Percentiles rank a stretch among this genome's conserved stretches.
Evolutionary conservation across 2,797 vertebrate genomes (phyloP).

Genomic region (Sparidentex hasta): DNA sequence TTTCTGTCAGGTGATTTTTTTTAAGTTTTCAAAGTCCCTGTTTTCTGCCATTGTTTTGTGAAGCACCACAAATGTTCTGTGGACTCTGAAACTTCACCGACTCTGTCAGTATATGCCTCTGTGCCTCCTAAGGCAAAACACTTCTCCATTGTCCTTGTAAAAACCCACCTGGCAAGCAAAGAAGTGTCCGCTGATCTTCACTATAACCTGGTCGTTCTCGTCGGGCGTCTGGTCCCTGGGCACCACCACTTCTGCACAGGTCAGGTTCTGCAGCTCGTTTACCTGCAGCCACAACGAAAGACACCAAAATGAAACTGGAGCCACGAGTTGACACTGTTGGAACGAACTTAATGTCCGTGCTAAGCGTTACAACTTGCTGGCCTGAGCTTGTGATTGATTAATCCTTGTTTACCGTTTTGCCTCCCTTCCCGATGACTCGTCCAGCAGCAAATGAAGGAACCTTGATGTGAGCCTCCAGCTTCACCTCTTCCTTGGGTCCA

Average conservation of each 20-base stretch:
- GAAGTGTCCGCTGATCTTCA: conserved; percentile 99
- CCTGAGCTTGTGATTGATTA: background rate
- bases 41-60: no score
- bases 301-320: background rate
- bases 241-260: conserved; percentile 98
- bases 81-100: no score
- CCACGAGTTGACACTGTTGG: background rate
- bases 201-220: conserved; percentile 98
- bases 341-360: background rate
- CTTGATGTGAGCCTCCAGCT: conserved; percentile 98
- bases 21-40: no score
- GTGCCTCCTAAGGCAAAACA: background rate
- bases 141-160: background rate
- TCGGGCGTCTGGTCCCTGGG: conserved; percentile 98
- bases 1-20: no score
- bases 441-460: conserved; percentile 98
- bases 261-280: conserved; percentile 98
- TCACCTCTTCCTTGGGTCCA: conserved; percentile 99
- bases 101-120: no score
- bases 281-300: conserved; percentile 83
- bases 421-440: conserved; percentile 98
- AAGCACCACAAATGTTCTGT: no score
- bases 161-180: conserved; percentile 96
- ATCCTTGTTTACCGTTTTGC: conserved; percentile 93
- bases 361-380: no score